Conservation (phyloP, 2,797 vertebrate species). For the Gambusia yucatana region DNA sequence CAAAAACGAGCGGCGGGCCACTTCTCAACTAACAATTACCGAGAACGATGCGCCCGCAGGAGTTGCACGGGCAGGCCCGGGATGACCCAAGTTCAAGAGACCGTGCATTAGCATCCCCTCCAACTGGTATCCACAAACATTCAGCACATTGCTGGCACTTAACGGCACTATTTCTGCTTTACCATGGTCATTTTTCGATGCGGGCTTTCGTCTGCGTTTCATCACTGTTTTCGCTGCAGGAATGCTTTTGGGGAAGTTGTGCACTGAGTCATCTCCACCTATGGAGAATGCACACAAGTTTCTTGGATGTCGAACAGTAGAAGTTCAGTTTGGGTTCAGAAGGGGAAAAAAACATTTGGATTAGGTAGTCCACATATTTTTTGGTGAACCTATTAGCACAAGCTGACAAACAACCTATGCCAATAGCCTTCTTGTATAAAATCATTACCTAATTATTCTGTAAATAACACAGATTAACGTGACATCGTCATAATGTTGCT, state of each 20-base stretch:
- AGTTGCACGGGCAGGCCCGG: constrained; percentile 19
- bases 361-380: not conserved
- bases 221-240: not conserved
- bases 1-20: constrained; percentile 15
- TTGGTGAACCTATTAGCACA: not conserved
- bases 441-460: not conserved
- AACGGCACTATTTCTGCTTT: not conserved
- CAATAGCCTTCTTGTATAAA: not conserved
- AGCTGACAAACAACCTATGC: not conserved
- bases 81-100: not conserved
- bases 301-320: not conserved
- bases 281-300: not conserved
- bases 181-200: not conserved
- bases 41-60: constrained; percentile 21
- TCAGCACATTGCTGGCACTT: constrained; percentile 12
- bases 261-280: constrained; percentile 10
- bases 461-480: not conserved
- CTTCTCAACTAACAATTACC: constrained; percentile 43
- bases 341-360: not conserved
- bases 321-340: not conserved
- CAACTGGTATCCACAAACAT: constrained; percentile 2
- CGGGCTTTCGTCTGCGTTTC: not conserved
- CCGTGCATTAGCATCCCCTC: not conserved
- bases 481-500: not conserved
- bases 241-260: constrained; percentile 6